phyloP scores from a whole-genome alignment of 2,888 invertebrate genomes.

The Cosmia trapezina region DNA sequence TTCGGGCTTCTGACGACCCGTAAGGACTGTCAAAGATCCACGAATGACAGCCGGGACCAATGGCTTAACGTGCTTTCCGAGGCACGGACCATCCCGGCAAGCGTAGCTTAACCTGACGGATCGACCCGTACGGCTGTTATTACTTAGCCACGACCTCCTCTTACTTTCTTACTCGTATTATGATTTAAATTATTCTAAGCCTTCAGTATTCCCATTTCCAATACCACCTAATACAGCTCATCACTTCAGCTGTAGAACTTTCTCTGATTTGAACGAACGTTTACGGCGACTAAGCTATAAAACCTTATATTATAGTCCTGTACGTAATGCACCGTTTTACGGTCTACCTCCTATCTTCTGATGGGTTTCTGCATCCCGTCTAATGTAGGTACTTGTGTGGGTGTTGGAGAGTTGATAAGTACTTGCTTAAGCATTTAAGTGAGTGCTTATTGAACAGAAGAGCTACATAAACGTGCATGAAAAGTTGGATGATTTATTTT shows the following conservation, averaged over 20 bases:
- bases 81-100: no score
- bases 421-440: neutral
- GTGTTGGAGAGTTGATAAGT: neutral
- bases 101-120: no score
- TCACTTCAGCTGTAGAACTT: neutral
- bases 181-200: no score
- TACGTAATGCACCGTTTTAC: slow-evolving; percentile 35
- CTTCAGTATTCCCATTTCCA: no score
- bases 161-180: no score
- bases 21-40: no score
- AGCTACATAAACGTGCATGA: neutral
- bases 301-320: slow-evolving; percentile 11
- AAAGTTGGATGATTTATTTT: neutral
- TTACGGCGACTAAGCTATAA: slow-evolving; percentile 41
- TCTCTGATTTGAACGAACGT: slow-evolving; percentile 32
- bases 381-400: neutral
- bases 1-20: no score
- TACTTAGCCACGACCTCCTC: no score
- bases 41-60: no score
- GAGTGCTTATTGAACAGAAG: neutral
- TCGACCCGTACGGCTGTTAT: no score
- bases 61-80: no score
- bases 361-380: slow-evolving; percentile 14
- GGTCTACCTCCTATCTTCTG: neutral
- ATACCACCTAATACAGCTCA: neutral